These are phyloP conservation scores for Myoxocephalus aenaeus DNA, from an alignment of 2,797 vertebrate species.

Conservation along the genomic window DNA sequence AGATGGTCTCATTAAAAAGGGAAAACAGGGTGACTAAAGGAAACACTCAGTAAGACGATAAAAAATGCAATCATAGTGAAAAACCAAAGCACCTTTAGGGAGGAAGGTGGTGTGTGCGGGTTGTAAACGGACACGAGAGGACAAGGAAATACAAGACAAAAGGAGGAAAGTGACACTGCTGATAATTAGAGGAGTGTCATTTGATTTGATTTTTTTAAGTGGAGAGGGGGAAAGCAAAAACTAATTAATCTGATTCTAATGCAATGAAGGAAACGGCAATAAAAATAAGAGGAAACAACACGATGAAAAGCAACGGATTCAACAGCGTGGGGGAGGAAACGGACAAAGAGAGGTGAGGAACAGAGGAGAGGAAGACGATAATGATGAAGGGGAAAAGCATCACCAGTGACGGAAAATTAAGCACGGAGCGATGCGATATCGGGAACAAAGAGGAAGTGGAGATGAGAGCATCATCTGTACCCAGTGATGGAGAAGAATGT, in stretches of 20 bases:
- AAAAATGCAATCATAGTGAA: background rate
- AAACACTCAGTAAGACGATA: background rate
- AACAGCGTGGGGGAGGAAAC: constrained; percentile 6
- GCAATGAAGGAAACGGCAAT: background rate
- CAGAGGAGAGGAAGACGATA: constrained; percentile 5
- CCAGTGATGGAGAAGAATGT: background rate
- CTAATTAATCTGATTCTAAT: background rate
- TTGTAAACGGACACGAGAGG: constrained; percentile 1
- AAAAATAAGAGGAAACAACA: background rate
- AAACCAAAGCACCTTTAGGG: background rate
- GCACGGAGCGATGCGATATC: background rate
- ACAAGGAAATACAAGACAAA: background rate
- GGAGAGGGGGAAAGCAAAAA: background rate
- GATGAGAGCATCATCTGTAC: constrained; percentile 10
- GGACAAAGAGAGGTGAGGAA: constrained; percentile 25
- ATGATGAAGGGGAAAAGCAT: constrained; percentile 6
- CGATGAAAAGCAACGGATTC: constrained; percentile 10
- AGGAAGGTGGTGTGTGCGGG: background rate
- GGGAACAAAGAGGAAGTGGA: constrained; percentile 24
- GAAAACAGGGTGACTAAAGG: background rate
- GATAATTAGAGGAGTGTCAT: background rate
- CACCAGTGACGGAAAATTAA: constrained; percentile 5
- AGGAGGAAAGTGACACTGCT: background rate
- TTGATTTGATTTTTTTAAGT: background rate
- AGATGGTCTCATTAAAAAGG: background rate